Evolutionary conservation across 1,140 invertebrate genomes (phyloP).

Genomic region (Procambarus virginalis): DNA sequence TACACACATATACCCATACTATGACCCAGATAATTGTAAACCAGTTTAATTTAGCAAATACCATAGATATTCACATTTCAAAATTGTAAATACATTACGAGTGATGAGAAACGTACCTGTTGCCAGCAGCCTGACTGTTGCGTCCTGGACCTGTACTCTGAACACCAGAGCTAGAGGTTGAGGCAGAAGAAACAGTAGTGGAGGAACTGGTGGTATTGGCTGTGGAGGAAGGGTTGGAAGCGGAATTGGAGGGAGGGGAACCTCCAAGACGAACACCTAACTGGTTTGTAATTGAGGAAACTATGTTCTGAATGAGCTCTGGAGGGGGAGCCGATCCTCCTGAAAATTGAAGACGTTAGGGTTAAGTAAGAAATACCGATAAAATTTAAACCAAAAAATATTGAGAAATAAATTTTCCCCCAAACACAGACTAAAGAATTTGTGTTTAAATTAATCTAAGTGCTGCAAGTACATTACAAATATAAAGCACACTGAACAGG

Average conservation of each 20-base stretch:
- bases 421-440: too few species aligned
- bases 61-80: too few species aligned
- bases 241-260: slow-evolving; percentile 45
- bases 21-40: too few species aligned
- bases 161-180: slow-evolving; percentile 39
- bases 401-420: too few species aligned
- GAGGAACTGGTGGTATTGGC: slow-evolving; percentile 30
- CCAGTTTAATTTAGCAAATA: too few species aligned
- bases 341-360: slow-evolving; percentile 13
- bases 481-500: too few species aligned
- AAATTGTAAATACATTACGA: too few species aligned
- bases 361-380: too few species aligned
- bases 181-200: not conserved
- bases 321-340: slow-evolving; percentile 73
- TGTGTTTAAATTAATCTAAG: too few species aligned
- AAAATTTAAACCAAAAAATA: too few species aligned
- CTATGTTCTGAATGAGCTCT: slow-evolving; percentile 79
- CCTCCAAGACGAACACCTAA: slow-evolving; percentile 73
- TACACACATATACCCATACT: too few species aligned
- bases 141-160: slow-evolving; percentile 42
- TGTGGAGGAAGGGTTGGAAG: slow-evolving; percentile 28
- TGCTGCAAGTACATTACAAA: too few species aligned
- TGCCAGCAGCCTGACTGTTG: slow-evolving; percentile 68
- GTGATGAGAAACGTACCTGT: slow-evolving; percentile 47
- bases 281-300: slow-evolving; percentile 78